These are phyloP conservation scores for Paracentrotus lividus DNA, from an alignment of 53 echinoderm and acorn worm species.

Conservation along the genomic window DNA sequence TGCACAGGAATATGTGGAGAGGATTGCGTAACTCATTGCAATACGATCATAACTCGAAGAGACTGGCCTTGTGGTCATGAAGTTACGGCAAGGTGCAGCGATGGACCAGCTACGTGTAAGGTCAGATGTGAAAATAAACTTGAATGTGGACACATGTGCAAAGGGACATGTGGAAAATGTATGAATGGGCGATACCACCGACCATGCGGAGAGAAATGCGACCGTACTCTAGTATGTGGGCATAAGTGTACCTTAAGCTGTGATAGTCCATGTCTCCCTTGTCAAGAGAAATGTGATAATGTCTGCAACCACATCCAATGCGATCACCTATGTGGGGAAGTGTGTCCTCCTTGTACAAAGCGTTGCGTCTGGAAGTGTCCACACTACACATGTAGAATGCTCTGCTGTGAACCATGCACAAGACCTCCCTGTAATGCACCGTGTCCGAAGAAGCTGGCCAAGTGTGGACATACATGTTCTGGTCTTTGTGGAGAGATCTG, in stretches of 20 bases:
- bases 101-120: slow-evolving; percentile 73
- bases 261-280: slow-evolving; percentile 74
- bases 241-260: slow-evolving; percentile 78
- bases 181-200: slow-evolving; percentile 59
- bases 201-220: slow-evolving; percentile 71
- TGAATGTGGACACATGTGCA: slow-evolving; percentile 81
- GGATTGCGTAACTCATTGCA: slow-evolving; percentile 37
- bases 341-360: slow-evolving; percentile 68
- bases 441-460: slow-evolving; percentile 29
- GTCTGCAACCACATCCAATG: slow-evolving; percentile 73
- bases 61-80: slow-evolving; percentile 80
- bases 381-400: slow-evolving; percentile 61
- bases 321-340: slow-evolving; percentile 67
- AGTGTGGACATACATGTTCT: slow-evolving; percentile 78
- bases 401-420: slow-evolving; percentile 69
- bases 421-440: slow-evolving; percentile 72
- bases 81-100: slow-evolving; percentile 70
- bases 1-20: slow-evolving; percentile 63
- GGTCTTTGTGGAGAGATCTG: slow-evolving; percentile 96
- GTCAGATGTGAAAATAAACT: slow-evolving; percentile 63
- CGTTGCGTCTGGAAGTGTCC: slow-evolving; percentile 75
- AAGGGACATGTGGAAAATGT: slow-evolving; percentile 79
- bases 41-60: slow-evolving; percentile 52
- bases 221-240: slow-evolving; percentile 78
- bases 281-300: slow-evolving; percentile 68